Conservation (phyloP, 2,888 invertebrate species). For the Sphaerophoria rueppellii region DNA sequence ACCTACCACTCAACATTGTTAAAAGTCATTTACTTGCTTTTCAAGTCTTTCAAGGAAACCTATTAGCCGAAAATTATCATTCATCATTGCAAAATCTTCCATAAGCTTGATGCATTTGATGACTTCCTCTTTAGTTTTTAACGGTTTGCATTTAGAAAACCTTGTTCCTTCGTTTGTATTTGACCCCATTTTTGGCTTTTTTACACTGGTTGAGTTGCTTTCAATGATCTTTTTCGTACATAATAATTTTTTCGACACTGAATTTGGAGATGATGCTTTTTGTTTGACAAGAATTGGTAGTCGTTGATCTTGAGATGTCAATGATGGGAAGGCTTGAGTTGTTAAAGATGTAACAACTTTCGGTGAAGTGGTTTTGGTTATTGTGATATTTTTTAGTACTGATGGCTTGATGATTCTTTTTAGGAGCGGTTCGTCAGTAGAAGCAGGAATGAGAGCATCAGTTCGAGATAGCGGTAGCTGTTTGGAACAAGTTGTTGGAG, state of each 20-base stretch:
- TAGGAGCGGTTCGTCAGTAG: no score
- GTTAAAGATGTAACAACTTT: no score
- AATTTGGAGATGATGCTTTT: not conserved
- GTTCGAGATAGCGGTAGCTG: no score
- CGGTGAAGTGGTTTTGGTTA: no score
- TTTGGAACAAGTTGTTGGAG: no score
- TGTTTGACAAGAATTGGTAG: no score
- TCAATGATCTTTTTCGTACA: not conserved
- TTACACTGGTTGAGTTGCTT: not conserved
- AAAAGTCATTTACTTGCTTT: not conserved
- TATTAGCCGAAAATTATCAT: conserved; percentile 51
- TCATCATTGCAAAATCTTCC: conserved; percentile 57
- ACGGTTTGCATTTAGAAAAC: not conserved
- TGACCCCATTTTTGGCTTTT: not conserved
- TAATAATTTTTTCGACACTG: not conserved
- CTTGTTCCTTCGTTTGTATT: not conserved
- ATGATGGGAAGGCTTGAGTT: no score
- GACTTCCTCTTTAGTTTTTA: conserved; percentile 25
- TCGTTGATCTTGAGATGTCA: no score
- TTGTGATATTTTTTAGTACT: no score
- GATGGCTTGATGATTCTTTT: no score
- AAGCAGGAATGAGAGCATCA: no score
- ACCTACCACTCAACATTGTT: not conserved
- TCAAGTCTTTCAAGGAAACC: conserved; percentile 52
- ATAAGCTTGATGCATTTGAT: conserved; percentile 44